Conservation (phyloP, 1,140 invertebrate species). For the Orchesella cincta region DNA sequence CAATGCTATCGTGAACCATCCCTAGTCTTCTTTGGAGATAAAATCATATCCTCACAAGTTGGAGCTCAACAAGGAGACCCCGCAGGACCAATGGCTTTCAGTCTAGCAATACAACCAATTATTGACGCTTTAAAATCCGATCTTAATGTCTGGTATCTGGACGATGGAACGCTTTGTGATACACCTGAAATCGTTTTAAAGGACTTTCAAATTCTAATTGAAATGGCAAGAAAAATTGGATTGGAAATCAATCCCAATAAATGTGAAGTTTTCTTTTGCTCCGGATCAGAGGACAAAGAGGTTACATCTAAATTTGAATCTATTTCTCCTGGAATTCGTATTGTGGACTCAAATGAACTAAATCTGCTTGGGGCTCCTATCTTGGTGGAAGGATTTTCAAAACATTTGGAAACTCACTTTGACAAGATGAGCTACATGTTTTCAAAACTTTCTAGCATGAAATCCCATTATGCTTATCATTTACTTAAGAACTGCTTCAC, state of each 20-base stretch:
- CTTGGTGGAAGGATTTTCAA: neutral
- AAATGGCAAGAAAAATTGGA: neutral
- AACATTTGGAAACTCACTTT: neutral
- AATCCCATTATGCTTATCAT: neutral
- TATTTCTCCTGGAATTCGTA: neutral
- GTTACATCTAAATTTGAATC: neutral
- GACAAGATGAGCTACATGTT: neutral
- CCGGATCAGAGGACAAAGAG: neutral
- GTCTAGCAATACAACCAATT: neutral
- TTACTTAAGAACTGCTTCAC: neutral
- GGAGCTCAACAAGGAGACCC: neutral
- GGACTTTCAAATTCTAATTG: neutral
- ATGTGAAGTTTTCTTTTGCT: conserved; percentile 1
- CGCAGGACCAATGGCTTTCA: neutral
- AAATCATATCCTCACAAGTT: neutral
- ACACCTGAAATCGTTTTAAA: neutral
- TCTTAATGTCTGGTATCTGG: neutral
- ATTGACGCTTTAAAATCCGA: neutral
- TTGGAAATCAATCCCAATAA: neutral
- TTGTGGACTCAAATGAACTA: neutral
- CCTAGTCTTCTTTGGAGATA: neutral
- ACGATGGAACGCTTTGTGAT: neutral
- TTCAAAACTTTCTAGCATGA: neutral
- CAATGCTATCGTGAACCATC: neutral
- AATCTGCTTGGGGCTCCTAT: neutral